Evolutionary conservation across 2,888 invertebrate species (phyloP).

Genomic region (Autographa gamma): DNA sequence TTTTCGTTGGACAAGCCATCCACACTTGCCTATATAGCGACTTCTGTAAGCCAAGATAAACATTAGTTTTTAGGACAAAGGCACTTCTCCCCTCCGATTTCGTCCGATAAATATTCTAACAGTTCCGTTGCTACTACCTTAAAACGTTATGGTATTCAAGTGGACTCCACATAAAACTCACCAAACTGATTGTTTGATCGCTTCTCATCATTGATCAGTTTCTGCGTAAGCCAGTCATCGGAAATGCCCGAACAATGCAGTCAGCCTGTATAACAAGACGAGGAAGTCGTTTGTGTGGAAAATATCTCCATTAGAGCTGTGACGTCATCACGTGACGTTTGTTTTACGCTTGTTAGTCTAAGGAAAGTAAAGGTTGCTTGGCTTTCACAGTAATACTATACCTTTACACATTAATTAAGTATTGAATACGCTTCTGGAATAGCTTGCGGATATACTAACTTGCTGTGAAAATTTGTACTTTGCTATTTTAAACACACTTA

Average conservation of each 20-base stretch:
- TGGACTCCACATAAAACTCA: slow-evolving; percentile 10
- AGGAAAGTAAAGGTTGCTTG: neutral
- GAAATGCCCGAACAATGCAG: slow-evolving; percentile 51
- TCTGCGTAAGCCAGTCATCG: slow-evolving; percentile 51
- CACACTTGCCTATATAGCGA: too few species aligned
- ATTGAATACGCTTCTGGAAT: neutral
- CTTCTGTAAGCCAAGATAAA: too few species aligned
- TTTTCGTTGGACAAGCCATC: too few species aligned
- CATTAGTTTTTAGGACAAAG: neutral
- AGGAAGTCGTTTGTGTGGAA: slow-evolving; percentile 48
- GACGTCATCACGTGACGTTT: slow-evolving; percentile 24
- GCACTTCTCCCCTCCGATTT: neutral
- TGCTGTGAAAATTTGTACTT: too few species aligned
- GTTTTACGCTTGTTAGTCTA: slow-evolving; percentile 5
- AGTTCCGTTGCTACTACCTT: neutral
- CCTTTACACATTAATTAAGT: neutral
- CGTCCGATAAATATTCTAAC: neutral
- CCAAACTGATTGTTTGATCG: slow-evolving; percentile 23
- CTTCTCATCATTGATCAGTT: slow-evolving; percentile 41
- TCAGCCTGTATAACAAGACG: slow-evolving; percentile 38
- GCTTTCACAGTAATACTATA: neutral
- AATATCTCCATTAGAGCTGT: slow-evolving; percentile 43
- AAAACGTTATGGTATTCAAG: neutral
- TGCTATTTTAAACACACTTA: too few species aligned
- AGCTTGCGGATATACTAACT: neutral